Evolutionary conservation across 2,797 vertebrate genomes (phyloP), one percentile per base, ranked within the genome.

Genomic region (Macropus fuliginosus): DNA sequence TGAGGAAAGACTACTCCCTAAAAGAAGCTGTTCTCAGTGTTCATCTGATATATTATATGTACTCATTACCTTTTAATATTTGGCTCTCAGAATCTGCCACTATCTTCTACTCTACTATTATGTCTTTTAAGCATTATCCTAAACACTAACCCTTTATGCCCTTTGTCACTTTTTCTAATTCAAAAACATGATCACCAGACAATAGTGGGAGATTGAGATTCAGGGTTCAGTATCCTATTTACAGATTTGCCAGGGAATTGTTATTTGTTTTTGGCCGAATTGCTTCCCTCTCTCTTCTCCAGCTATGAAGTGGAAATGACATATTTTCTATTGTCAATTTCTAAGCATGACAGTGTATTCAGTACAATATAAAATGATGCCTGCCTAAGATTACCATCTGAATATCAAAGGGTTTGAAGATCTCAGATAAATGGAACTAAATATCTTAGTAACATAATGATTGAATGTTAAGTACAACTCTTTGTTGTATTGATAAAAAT

Each of bases 1-100:
- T 46, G 89, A 55, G 34, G 56, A 91, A 96, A 21, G 0, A 13
- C 81, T 10, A 1, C 27, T 96, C 95, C 56, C 66, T 91, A 27
- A 96, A 92, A 92, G 92, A 94, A 94, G 27, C 66, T 89, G 93
- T 93, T 95, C 14, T 56, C 93, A 90, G 12, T 89, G 9, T 92
- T 92, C 94, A 27, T 87, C 52, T 74, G 31, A 56, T 46, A 40
- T 59, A 91, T 46, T 59, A 90, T 46, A 91, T 94, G 66, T 81
- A 46, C 46, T 46, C 46, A 46, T 81, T 95, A 28, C 13, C 87
- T 29, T 96, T 95, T 94, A 57, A 90, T 50, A 54, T 92, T 97
- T 94, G 95, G n/a, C 90, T 31, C 66, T 94, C 50, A 92, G 55
- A 90, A 87, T 95, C 46, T 91, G 46, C 5, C 50, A 62, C 87